A percentile compares a stretch with the other conserved stretches of the same genome.
These are phyloP conservation scores for Ptychobarbus kaznakovi DNA, from an alignment of 2,797 vertebrate species.

Conservation along the genomic window DNA sequence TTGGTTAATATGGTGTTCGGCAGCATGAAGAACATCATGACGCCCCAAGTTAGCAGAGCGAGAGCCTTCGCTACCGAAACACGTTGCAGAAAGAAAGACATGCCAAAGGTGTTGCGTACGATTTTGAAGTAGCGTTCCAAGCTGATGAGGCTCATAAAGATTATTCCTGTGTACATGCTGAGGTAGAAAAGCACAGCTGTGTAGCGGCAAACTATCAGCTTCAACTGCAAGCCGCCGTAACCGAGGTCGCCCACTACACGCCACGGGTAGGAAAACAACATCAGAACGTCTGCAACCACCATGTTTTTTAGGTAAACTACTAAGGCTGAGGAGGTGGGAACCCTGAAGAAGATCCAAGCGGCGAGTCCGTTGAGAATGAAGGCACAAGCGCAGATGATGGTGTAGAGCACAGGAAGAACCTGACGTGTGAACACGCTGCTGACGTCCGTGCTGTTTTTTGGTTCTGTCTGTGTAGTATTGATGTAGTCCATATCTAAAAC, in stretches of 20 bases:
- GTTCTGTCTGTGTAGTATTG: conserved; percentile 52
- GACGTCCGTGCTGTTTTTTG: conserved; percentile 62
- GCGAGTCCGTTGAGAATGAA: conserved; percentile 82
- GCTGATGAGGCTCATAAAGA: conserved; percentile 88
- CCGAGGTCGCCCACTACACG: conserved; percentile 78
- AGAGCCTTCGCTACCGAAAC: conserved; percentile 74
- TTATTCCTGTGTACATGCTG: conserved; percentile 89
- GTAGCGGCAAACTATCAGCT: conserved; percentile 82
- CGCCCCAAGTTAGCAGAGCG: conserved; percentile 76
- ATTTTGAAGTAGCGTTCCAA: conserved; percentile 91
- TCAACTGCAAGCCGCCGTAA: conserved; percentile 78
- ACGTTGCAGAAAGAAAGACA: conserved; percentile 70
- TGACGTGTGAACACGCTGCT: conserved; percentile 70
- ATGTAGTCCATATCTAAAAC: conserved; percentile 69
- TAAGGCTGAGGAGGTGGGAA: conserved; percentile 84
- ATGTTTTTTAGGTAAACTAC: conserved; percentile 92
- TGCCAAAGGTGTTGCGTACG: conserved; percentile 62
- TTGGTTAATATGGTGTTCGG: conserved; percentile 86
- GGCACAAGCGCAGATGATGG: conserved; percentile 73
- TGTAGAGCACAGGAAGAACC: conserved; percentile 83
- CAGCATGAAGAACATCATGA: conserved; percentile 77
- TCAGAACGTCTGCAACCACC: conserved; percentile 85
- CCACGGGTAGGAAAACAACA: conserved; percentile 84
- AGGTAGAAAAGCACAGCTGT: conserved; percentile 86
- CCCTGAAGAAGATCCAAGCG: conserved; percentile 82